Conservation (phyloP, 2,888 invertebrate genomes). For the Conchocele bisecta region DNA sequence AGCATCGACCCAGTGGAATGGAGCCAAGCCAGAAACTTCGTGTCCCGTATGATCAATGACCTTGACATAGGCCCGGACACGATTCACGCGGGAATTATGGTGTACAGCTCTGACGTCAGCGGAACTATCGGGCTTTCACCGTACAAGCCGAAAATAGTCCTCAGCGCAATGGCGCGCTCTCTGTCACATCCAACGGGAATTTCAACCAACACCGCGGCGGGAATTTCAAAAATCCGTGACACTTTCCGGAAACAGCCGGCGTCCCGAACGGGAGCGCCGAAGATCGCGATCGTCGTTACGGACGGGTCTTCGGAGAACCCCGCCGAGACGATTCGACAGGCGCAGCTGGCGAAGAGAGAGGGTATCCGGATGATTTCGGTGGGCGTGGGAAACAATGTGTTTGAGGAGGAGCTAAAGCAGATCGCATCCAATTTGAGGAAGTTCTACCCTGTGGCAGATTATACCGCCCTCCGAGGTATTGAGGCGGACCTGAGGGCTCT, state of each 20-base stretch:
- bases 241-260: conserved; percentile 55
- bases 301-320: conserved; percentile 72
- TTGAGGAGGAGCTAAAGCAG: conserved; percentile 66
- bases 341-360: conserved; percentile 60
- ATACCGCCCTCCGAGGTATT: conserved; percentile 63
- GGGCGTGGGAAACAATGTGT: conserved; percentile 69
- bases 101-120: conserved; percentile 70
- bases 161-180: conserved; percentile 48
- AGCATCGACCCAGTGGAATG: conserved; percentile 70
- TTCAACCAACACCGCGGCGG: conserved; percentile 62
- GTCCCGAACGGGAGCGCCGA: conserved; percentile 57
- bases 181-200: conserved; percentile 61
- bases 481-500: conserved; percentile 65
- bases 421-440: conserved; percentile 64
- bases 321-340: conserved; percentile 65
- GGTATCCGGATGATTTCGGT: conserved; percentile 71
- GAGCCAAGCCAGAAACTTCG: conserved; percentile 66
- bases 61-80: conserved; percentile 62
- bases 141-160: conserved; percentile 63
- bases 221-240: conserved; percentile 56
- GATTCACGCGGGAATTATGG: conserved; percentile 66
- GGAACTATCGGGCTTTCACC: conserved; percentile 63
- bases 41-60: conserved; percentile 66
- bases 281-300: conserved; percentile 72
- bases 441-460: conserved; percentile 68